A percentile compares a stretch with the other conserved stretches of the same genome.
Conservation (phyloP, 2,797 vertebrate species). For the Fratercula arctica region DNA sequence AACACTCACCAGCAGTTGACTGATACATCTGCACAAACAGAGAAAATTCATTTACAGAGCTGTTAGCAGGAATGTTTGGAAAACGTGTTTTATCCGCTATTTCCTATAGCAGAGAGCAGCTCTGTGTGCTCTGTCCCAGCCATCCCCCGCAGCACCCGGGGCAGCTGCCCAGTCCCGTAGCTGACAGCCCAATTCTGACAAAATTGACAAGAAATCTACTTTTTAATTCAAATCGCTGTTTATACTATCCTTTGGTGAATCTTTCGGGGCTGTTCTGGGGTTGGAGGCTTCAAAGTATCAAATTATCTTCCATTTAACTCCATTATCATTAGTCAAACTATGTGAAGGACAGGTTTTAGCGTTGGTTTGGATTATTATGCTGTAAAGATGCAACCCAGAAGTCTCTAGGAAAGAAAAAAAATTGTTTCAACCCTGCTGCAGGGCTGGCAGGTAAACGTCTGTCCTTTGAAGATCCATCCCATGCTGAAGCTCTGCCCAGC, state of each 20-base stretch:
- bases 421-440: background rate
- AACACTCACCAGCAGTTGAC: background rate
- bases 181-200: background rate
- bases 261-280: background rate
- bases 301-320: background rate
- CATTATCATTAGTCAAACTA: background rate
- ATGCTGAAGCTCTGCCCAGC: background rate
- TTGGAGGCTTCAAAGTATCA: background rate
- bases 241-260: background rate
- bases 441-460: background rate
- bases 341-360: background rate
- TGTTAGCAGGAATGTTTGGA: background rate
- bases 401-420: background rate
- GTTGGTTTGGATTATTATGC: background rate
- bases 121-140: background rate
- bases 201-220: background rate
- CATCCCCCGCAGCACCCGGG: accelerated
- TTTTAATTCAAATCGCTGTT: background rate
- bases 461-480: accelerated
- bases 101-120: background rate
- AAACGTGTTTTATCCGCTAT: background rate
- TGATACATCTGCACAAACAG: background rate
- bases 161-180: background rate
- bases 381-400: background rate
- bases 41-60: background rate